Conservation (phyloP, 1,140 invertebrate species). For the Gryon sp. region DNA sequence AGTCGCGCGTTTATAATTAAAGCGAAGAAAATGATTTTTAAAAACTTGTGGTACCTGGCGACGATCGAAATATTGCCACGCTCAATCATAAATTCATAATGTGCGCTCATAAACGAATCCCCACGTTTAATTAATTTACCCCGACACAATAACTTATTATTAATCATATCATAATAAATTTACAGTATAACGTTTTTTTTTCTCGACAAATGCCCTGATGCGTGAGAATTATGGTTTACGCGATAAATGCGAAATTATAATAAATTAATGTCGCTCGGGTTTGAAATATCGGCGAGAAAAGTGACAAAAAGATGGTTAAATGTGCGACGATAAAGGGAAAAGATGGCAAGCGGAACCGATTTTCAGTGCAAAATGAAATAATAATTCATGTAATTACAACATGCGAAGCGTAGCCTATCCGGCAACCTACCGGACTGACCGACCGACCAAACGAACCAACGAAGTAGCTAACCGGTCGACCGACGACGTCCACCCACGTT, state of each 20-base stretch:
- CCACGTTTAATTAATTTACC: constrained; percentile 20
- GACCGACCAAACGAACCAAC: constrained; percentile 41
- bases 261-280: constrained; percentile 24
- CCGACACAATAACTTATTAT: constrained; percentile 28
- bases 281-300: constrained; percentile 27
- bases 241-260: constrained; percentile 22
- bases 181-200: neutral
- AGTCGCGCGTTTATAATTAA: constrained; percentile 34
- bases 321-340: constrained; percentile 46
- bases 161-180: constrained; percentile 17
- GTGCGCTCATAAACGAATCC: neutral
- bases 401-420: constrained; percentile 70
- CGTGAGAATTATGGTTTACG: constrained; percentile 29
- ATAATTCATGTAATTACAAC: constrained; percentile 77
- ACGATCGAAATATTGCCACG: constrained; percentile 9
- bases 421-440: constrained; percentile 53
- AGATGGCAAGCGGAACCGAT: constrained; percentile 72
- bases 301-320: constrained; percentile 42
- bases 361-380: constrained; percentile 74
- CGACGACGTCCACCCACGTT: constrained; percentile 74
- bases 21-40: constrained; percentile 18
- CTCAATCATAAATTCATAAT: constrained; percentile 17
- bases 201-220: neutral
- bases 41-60: constrained; percentile 10
- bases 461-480: constrained; percentile 56